phyloP scores from a whole-genome alignment of 2,113 vertebrate genomes.

The Anguilla rostrata region DNA sequence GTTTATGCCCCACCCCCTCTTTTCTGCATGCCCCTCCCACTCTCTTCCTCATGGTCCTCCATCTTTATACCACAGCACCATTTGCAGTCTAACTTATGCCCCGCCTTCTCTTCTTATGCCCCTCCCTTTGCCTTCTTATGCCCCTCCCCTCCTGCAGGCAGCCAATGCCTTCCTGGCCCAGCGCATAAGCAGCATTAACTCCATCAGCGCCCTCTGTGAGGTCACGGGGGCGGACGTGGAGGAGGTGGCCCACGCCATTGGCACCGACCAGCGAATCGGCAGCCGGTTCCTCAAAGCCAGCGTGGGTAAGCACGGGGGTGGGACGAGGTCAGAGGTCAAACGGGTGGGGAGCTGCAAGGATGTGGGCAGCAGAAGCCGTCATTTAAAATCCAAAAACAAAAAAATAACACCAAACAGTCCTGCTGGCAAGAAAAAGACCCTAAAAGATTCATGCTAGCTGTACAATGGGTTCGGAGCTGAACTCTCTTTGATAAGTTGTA shows the following conservation, averaged over 20 bases:
- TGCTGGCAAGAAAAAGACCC: neutral
- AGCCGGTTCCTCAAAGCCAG: slow-evolving; percentile 98
- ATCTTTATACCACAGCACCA: neutral
- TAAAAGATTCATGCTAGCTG: neutral
- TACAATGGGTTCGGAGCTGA: neutral
- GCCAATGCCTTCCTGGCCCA: slow-evolving; percentile 98
- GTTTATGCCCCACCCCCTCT: too few relatives aligned
- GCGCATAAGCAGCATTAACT: slow-evolving; percentile 98
- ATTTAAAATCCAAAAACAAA: neutral
- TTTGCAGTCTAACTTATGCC: neutral
- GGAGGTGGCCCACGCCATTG: slow-evolving; percentile 94
- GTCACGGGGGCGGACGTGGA: slow-evolving; percentile 96
- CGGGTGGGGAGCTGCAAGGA: neutral
- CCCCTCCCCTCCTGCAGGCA: slow-evolving; percentile 65
- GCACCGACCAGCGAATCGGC: slow-evolving; percentile 97
- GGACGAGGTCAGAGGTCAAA: neutral
- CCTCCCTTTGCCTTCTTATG: neutral
- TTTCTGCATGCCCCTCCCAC: too few relatives aligned
- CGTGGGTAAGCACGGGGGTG: slow-evolving; percentile 74
- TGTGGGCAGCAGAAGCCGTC: neutral
- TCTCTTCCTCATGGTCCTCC: neutral
- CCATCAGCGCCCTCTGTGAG: slow-evolving; percentile 95
- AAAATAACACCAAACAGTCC: neutral
- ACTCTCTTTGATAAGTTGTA: too few relatives aligned
- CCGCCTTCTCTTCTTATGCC: neutral